Evolutionary conservation across 2,888 invertebrate species (phyloP).

Genomic region (Malacosoma neustria): DNA sequence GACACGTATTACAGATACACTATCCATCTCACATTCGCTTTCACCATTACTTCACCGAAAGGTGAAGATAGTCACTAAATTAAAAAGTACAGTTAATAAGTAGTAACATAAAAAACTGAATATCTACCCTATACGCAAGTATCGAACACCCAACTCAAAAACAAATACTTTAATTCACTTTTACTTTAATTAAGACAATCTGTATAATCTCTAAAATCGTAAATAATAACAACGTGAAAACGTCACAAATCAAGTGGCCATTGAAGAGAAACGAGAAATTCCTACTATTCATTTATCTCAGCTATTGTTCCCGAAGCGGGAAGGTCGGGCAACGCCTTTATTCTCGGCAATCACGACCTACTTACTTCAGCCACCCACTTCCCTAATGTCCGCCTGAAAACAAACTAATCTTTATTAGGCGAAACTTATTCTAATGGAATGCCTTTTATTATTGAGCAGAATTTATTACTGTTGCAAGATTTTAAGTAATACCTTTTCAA

Average conservation of each 20-base stretch:
- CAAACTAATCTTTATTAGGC: slow-evolving; percentile 16
- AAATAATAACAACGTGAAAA: slow-evolving; percentile 14
- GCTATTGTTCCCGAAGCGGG: slow-evolving; percentile 33
- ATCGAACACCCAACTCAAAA: slow-evolving; percentile 1
- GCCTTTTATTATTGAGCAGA: neutral
- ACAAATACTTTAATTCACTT: neutral
- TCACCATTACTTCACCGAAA: too few relatives aligned
- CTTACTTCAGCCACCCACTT: slow-evolving; percentile 22
- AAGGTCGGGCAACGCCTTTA: slow-evolving; percentile 24
- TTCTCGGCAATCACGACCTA: slow-evolving; percentile 30
- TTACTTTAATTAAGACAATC: slow-evolving; percentile 7
- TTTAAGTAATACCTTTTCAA: too few relatives aligned
- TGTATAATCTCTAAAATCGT: slow-evolving; percentile 21
- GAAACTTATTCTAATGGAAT: neutral
- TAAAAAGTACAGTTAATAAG: neutral
- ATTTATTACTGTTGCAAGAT: neutral
- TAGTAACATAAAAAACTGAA: neutral
- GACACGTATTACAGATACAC: too few relatives aligned
- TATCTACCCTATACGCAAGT: too few relatives aligned
- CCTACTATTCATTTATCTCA: slow-evolving; percentile 36
- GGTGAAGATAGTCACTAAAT: too few relatives aligned
- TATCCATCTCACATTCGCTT: too few relatives aligned
- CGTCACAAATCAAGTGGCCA: slow-evolving; percentile 26
- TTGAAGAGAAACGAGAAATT: slow-evolving; percentile 28
- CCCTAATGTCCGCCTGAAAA: slow-evolving; percentile 18